These are phyloP conservation scores for Hartigia nigra DNA, from an alignment of 2,888 invertebrate genomes.

Conservation along the genomic window DNA sequence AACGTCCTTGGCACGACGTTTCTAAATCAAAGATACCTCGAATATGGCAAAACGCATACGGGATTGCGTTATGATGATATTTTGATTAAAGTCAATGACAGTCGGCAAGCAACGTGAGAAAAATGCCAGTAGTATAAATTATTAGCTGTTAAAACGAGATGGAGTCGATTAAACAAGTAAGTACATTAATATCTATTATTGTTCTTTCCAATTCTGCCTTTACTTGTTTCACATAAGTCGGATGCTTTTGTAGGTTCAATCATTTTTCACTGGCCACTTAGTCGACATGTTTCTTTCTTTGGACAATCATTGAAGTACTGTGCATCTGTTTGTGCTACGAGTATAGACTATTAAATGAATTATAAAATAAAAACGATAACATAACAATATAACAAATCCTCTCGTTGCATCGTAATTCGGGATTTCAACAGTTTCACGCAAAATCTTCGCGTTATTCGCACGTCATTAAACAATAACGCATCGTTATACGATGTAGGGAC, in stretches of 20 bases:
- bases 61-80: neutral
- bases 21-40: conserved; percentile 3
- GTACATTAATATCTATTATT: neutral
- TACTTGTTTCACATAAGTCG: neutral
- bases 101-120: neutral
- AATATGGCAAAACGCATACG: conserved; percentile 3
- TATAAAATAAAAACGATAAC: neutral
- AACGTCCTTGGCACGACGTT: conserved; percentile 18
- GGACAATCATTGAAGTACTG: neutral
- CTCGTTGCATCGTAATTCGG: conserved; percentile 18
- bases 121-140: neutral
- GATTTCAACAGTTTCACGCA: conserved; percentile 25
- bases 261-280: neutral
- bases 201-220: neutral
- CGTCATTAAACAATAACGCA: conserved; percentile 24
- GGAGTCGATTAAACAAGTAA: neutral
- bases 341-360: neutral
- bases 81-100: neutral
- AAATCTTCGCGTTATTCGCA: conserved; percentile 15
- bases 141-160: neutral
- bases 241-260: neutral
- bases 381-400: conserved; percentile 18
- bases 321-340: neutral
- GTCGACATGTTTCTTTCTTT: neutral
- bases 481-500: neutral